Evolutionary conservation across 2,113 vertebrate species (phyloP).

Genomic region (Elachura formosa): DNA sequence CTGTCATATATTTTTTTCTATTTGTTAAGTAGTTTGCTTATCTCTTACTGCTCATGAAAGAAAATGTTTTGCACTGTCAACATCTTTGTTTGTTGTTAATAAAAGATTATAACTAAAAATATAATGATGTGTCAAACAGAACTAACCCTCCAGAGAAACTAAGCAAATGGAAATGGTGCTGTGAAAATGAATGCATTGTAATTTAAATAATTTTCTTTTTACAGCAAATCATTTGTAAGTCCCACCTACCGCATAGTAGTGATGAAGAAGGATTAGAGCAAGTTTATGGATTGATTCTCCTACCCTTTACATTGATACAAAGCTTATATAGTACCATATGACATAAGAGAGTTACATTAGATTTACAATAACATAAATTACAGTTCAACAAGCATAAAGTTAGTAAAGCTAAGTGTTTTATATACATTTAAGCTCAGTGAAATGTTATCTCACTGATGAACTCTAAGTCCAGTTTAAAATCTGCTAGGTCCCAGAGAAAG

Average conservation of each 20-base stretch:
- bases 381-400: background rate
- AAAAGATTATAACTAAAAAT: constrained; percentile 61
- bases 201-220: constrained; percentile 20
- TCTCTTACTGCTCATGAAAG: constrained; percentile 12
- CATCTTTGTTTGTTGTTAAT: constrained; percentile 44
- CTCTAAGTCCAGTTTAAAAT: background rate
- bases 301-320: background rate
- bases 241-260: background rate
- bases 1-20: background rate
- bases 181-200: background rate
- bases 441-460: background rate
- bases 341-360: background rate
- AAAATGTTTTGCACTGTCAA: constrained; percentile 47
- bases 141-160: constrained; percentile 42
- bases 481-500: background rate
- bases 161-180: constrained; percentile 21
- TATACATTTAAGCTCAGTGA: background rate
- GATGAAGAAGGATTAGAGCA: background rate
- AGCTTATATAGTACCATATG: background rate
- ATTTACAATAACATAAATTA: background rate
- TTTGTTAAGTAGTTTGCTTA: background rate
- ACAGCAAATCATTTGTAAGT: background rate
- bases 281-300: background rate
- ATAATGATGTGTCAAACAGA: constrained; percentile 48
- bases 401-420: background rate